A percentile compares a stretch with the other conserved stretches of the same genome.
These are phyloP conservation scores for Yponomeuta plumbellus DNA, from an alignment of 2,888 invertebrate species.

Conservation along the genomic window DNA sequence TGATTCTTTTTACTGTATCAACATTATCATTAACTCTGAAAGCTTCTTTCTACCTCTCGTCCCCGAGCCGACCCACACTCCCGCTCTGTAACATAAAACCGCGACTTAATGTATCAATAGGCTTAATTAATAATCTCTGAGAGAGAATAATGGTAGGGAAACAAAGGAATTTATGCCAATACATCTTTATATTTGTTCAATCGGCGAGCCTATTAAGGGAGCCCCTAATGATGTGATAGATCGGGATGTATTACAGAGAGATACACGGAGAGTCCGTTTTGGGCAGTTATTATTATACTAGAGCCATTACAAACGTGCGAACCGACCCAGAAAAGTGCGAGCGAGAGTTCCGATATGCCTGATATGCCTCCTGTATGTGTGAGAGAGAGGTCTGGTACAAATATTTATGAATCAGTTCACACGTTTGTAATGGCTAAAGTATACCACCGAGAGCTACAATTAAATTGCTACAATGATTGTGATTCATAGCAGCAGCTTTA, in stretches of 20 bases:
- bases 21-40: not conserved
- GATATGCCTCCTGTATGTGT: too few relatives aligned
- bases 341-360: too few relatives aligned
- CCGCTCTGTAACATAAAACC: conserved; percentile 1
- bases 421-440: too few relatives aligned
- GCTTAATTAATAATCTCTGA: conserved; percentile 2
- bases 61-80: not conserved
- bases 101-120: conserved; percentile 2
- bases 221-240: conserved; percentile 6
- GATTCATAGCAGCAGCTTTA: too few relatives aligned
- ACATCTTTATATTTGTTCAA: conserved; percentile 11
- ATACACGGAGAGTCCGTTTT: not conserved
- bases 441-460: too few relatives aligned
- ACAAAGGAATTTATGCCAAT: conserved; percentile 9
- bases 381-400: too few relatives aligned
- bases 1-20: not conserved
- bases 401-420: too few relatives aligned
- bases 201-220: not conserved
- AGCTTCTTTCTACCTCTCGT: not conserved
- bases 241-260: not conserved
- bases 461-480: too few relatives aligned
- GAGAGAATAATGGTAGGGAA: conserved; percentile 8
- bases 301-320: too few relatives aligned
- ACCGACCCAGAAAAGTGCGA: too few relatives aligned
- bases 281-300: not conserved